Base-by-base conservation (phyloP, 2,113 vertebrate genomes). In the Chrysochloris asiatica region DNA sequence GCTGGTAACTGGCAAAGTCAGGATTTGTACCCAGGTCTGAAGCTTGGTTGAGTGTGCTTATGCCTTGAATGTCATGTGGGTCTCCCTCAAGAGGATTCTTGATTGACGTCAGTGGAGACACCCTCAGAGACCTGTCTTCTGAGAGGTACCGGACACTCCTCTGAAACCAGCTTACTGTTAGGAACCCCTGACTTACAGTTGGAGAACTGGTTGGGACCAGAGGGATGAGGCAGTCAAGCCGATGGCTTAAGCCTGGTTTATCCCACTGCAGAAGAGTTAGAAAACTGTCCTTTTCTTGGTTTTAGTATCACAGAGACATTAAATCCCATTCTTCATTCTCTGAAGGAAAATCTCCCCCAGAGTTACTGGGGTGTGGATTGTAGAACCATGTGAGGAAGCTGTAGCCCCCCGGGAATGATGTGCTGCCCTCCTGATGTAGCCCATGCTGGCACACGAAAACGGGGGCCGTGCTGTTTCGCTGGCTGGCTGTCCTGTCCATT, bases 231-330 rank as follows among this genome's bases (percentile, higher is more conserved):
- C 83, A 43, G 38, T 63, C 77, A 87, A 30, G 48, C 36, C 85
- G 48, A 83, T 88, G 47, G 10, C 48, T 84, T 79, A 56, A 63
- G 41, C 73, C 28, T 78, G 76, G 47, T 91, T 4, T 90, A 59
- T 77, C 91, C 69, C 36, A 80, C 71, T 77, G 83, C 30, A 92
- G 43, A 48, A 50, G 59, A 77, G 45, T 45, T 91, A 65, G 41
- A 79, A 88, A 89, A 78, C n/a, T 91, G 30, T 43, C 69, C 71
- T 95, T 83, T 94, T 67, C 76, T 54, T 91, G 71, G n/a, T 76
- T 92, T 41, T 89, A 19, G 26, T 82, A 12, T 48, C 81, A 89
- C 38, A 92, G 61, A 87, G 69, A 86, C 85, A n/a, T 73, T 88
- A 72, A 86, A 52, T 88, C 83, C 67, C 65, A 84, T 84, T 41